These are phyloP conservation scores for Halichoerus grypus DNA, from an alignment of 2,113 vertebrate genomes.

Conservation along the genomic window DNA sequence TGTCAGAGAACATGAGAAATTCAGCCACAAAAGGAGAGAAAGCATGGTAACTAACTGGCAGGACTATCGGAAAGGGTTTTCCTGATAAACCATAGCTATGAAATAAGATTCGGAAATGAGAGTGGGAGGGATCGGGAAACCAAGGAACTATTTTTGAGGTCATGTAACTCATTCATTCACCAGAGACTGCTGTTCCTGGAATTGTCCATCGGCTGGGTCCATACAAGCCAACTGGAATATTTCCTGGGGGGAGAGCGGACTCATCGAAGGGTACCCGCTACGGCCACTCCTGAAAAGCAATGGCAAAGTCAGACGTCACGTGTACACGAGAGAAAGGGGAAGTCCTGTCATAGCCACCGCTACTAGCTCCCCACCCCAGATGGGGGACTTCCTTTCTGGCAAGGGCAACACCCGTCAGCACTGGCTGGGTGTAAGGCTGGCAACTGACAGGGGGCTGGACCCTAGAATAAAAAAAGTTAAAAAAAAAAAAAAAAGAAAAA, in stretches of 20 bases:
- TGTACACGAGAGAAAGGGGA: background rate
- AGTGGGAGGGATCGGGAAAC: background rate
- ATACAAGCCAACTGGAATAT: conserved; percentile 94
- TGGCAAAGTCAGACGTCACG: conserved; percentile 64
- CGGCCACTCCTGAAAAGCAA: conserved; percentile 90
- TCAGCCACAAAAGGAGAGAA: background rate
- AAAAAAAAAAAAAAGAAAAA: background rate
- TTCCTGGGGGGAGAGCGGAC: conserved; percentile 95
- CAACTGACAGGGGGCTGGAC: conserved; percentile 8
- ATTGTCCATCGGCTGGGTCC: conserved; percentile 88
- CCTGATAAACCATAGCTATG: background rate
- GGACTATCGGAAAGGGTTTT: background rate
- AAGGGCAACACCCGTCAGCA: background rate
- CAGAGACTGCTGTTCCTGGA: conserved; percentile 94
- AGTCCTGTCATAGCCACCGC: rapidly evolving
- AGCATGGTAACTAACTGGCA: background rate
- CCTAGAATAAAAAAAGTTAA: background rate
- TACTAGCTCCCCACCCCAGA: background rate
- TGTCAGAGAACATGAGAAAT: conserved; percentile 23
- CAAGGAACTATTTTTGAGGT: background rate
- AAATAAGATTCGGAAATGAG: conserved; percentile 15
- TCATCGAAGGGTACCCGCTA: conserved; percentile 94
- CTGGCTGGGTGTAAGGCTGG: background rate
- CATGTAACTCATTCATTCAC: conserved; percentile 87
- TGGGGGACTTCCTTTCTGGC: background rate